phyloP scores from a whole-genome alignment of 2,113 vertebrate genomes.

The Psammodynastes pulverulentus region DNA sequence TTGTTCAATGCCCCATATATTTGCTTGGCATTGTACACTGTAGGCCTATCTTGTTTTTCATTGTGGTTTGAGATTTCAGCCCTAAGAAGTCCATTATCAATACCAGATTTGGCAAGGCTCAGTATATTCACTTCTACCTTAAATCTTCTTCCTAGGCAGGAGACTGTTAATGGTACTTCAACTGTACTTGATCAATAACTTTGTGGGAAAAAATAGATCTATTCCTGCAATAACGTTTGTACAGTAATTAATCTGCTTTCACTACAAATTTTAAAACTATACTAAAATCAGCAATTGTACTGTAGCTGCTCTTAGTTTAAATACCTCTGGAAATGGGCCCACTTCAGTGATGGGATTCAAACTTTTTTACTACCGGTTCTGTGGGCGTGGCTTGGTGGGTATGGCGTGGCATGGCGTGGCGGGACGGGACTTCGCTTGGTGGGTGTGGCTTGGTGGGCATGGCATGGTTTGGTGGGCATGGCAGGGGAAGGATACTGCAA shows the following conservation, averaged over 20 bases:
- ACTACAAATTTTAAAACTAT: neutral
- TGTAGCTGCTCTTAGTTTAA: neutral
- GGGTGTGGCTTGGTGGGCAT: too few species aligned
- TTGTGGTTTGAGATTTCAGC: neutral
- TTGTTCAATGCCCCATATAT: neutral
- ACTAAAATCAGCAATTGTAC: neutral
- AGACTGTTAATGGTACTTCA: neutral
- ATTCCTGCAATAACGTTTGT: neutral
- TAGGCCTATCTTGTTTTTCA: neutral
- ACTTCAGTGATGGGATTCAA: too few species aligned
- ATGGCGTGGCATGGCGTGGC: too few species aligned
- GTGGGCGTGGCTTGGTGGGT: too few species aligned
- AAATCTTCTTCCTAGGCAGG: neutral
- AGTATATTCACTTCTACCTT: neutral
- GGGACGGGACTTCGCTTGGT: too few species aligned
- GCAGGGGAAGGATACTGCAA: too few species aligned
- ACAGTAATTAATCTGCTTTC: neutral
- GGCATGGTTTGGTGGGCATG: too few species aligned
- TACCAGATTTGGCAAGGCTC: neutral
- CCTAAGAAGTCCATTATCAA: neutral
- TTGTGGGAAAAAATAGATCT: neutral
- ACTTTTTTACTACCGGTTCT: too few species aligned
- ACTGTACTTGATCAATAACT: too few species aligned
- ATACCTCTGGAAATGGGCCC: neutral
- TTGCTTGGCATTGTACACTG: neutral